Percentiles rank a stretch among this genome's conserved stretches.
These are phyloP conservation scores for Palloptera scutellata DNA, from an alignment of 2,888 invertebrate species.

Conservation along the genomic window DNA sequence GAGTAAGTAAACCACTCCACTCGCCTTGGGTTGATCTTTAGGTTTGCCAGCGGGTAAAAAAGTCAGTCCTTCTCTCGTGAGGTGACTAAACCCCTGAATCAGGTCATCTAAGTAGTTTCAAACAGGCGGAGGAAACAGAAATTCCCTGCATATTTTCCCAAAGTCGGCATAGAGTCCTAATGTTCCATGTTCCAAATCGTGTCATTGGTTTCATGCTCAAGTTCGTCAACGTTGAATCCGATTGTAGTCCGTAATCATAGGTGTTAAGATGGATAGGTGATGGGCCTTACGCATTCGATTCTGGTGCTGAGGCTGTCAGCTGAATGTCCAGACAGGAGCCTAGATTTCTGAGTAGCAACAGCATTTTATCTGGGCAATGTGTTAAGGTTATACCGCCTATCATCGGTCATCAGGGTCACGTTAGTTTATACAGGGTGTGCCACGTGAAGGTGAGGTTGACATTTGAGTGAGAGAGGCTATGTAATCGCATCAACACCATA, in stretches of 20 bases:
- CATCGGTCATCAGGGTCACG: no score
- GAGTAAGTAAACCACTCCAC: conserved; percentile 3
- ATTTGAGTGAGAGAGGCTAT: no score
- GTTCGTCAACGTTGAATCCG: conserved; percentile 16
- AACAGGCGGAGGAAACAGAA: conserved; percentile 4
- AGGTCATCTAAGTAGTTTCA: conserved; percentile 18
- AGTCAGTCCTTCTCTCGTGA: conserved; percentile 6
- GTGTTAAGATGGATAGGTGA: conserved; percentile 7
- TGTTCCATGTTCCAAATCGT: conserved; percentile 17
- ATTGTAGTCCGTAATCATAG: conserved; percentile 9
- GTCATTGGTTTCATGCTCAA: conserved; percentile 15
- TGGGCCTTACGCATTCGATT: background rate
- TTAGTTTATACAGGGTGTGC: no score
- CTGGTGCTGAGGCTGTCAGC: background rate
- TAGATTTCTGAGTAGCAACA: no score
- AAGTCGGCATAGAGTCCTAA: background rate
- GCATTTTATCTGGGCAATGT: no score
- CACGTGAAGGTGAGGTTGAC: no score
- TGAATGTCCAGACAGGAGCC: no score
- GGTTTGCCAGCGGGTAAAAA: conserved; percentile 7
- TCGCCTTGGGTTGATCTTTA: background rate
- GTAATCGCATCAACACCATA: no score
- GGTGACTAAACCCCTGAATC: conserved; percentile 8
- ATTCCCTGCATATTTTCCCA: conserved; percentile 19
- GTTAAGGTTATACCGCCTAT: no score